A percentile compares a stretch with the other conserved stretches of the same genome.
Evolutionary conservation across 2,797 vertebrate genomes (phyloP).

Genomic region (Ctenopoma kingsleyae): DNA sequence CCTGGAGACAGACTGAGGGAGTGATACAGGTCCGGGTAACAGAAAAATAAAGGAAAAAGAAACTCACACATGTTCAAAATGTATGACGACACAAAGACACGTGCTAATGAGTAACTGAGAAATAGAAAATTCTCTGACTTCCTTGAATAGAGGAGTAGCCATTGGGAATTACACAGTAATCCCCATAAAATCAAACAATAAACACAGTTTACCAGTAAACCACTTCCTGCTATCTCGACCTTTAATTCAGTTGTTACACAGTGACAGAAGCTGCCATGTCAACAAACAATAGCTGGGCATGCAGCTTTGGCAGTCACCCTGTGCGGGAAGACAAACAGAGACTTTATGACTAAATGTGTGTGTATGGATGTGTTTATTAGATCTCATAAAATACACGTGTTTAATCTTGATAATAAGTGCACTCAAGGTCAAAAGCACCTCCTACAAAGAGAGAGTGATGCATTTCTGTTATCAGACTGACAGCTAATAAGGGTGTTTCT

Average conservation of each 20-base stretch:
- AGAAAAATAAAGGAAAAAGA: not conserved
- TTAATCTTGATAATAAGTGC: constrained; percentile 20
- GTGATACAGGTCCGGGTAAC: not conserved
- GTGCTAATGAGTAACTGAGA: constrained; percentile 8
- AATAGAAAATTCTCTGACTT: constrained; percentile 25
- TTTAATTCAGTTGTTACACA: not conserved
- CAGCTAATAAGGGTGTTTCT: constrained; percentile 17
- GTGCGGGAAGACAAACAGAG: constrained; percentile 23
- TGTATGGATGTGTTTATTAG: constrained; percentile 1
- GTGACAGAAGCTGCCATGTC: constrained; percentile 30
- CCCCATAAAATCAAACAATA: constrained; percentile 8
- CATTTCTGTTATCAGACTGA: constrained; percentile 10
- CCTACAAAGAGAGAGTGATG: not conserved
- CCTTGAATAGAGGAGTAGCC: constrained; percentile 19
- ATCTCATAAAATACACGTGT: constrained; percentile 20
- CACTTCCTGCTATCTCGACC: constrained; percentile 25
- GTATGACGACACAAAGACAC: constrained; percentile 18
- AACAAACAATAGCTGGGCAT: constrained; percentile 44
- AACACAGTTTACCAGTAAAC: not conserved
- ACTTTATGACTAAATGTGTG: not conserved
- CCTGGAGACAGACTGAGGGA: constrained; percentile 20
- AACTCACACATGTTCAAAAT: not conserved
- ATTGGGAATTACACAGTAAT: constrained; percentile 18
- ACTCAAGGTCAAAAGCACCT: constrained; percentile 29
- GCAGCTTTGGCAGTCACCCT: constrained; percentile 13